Evolutionary conservation across 2,113 vertebrate genomes (phyloP).

Genomic region (Entosphenus tridentatus): DNA sequence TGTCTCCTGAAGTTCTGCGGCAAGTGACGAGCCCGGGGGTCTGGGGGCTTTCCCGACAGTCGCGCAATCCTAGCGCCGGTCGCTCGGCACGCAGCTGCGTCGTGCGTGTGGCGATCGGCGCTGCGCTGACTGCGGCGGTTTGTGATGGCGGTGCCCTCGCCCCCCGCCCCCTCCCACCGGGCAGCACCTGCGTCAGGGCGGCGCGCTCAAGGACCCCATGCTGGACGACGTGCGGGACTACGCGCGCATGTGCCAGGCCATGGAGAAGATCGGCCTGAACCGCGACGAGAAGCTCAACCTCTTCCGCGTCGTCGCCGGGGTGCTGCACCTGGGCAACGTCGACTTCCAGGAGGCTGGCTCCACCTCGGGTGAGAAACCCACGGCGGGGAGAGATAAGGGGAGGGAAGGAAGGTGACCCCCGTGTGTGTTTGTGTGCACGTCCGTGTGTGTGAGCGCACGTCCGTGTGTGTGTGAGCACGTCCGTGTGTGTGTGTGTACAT

Average conservation of each 20-base stretch:
- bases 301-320: slow-evolving; percentile 80
- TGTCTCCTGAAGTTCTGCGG: too few relatives aligned
- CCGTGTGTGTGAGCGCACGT: too few relatives aligned
- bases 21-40: too few relatives aligned
- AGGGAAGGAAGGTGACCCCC: not conserved
- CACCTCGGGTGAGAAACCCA: slow-evolving; percentile 42
- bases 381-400: not conserved
- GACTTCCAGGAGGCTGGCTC: slow-evolving; percentile 93
- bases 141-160: too few relatives aligned
- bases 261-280: slow-evolving; percentile 88
- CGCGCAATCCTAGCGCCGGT: too few relatives aligned
- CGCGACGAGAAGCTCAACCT: slow-evolving; percentile 79
- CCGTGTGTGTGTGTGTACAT: too few relatives aligned
- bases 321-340: slow-evolving; percentile 83
- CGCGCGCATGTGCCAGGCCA: slow-evolving; percentile 67
- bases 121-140: too few relatives aligned
- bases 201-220: slow-evolving; percentile 71
- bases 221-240: slow-evolving; percentile 84
- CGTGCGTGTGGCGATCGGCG: too few relatives aligned
- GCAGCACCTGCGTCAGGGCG: slow-evolving; percentile 62
- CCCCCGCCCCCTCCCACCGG: slow-evolving; percentile 7
- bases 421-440: too few relatives aligned
- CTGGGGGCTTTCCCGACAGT: too few relatives aligned
- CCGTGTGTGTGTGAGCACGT: too few relatives aligned
- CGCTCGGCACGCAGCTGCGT: too few relatives aligned